Percentiles rank a stretch among this genome's conserved stretches.
Evolutionary conservation across 2,113 vertebrate species (phyloP).

Genomic region (Leuciscus idus): DNA sequence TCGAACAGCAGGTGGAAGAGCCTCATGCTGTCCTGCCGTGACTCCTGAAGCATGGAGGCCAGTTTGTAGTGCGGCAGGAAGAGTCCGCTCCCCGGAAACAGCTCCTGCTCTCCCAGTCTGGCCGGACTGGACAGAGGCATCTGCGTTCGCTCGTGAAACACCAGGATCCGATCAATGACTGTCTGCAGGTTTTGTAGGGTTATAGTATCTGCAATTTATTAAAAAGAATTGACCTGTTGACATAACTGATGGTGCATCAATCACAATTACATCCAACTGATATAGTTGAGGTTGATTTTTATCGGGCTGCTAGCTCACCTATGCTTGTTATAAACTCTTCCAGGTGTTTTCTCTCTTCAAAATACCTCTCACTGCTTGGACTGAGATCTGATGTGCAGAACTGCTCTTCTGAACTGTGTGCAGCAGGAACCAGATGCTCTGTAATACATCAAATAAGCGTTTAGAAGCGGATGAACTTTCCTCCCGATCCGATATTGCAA

Average conservation of each 20-base stretch:
- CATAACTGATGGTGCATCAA: background rate
- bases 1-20: slow-evolving; percentile 64
- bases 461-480: background rate
- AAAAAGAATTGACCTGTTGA: background rate
- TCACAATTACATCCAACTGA: background rate
- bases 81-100: slow-evolving; percentile 56
- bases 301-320: slow-evolving; percentile 39
- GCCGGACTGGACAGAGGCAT: slow-evolving; percentile 34
- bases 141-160: slow-evolving; percentile 49
- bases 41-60: slow-evolving; percentile 59
- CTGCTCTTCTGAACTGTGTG: slow-evolving; percentile 47
- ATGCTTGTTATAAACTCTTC: slow-evolving; percentile 60
- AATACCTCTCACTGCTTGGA: slow-evolving; percentile 35
- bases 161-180: slow-evolving; percentile 53
- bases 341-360: slow-evolving; percentile 54
- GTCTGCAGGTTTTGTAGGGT: slow-evolving; percentile 55
- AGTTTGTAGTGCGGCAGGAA: slow-evolving; percentile 57
- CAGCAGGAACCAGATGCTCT: slow-evolving; percentile 37
- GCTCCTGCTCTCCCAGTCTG: slow-evolving; percentile 55
- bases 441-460: slow-evolving; percentile 46
- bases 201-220: slow-evolving; percentile 47
- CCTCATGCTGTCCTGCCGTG: slow-evolving; percentile 61
- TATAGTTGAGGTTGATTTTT: background rate
- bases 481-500: background rate
- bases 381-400: slow-evolving; percentile 54